Evolutionary conservation across 2,888 invertebrate genomes (phyloP).

Genomic region (Micropterix aruncella): DNA sequence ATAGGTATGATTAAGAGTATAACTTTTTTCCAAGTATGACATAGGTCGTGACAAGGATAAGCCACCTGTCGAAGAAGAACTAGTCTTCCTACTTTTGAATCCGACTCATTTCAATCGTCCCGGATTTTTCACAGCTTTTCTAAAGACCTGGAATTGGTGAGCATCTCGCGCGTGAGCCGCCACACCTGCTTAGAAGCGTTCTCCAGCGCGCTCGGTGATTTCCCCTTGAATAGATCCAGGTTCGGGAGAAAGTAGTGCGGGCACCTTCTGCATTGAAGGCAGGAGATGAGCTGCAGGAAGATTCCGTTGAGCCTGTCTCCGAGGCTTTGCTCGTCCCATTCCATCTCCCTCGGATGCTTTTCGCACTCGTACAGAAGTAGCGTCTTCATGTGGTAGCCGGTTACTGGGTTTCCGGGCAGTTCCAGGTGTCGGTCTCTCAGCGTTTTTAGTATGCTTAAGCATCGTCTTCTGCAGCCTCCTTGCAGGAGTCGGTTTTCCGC

Average conservation of each 20-base stretch:
- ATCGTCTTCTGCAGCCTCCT: constrained; percentile 74
- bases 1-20: no score
- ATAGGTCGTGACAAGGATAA: no score
- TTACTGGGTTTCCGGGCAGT: constrained; percentile 75
- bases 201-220: constrained; percentile 77
- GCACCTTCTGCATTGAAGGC: constrained; percentile 86
- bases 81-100: no score
- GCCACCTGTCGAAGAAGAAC: no score
- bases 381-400: constrained; percentile 82
- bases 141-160: constrained; percentile 81
- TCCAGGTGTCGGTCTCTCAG: constrained; percentile 83
- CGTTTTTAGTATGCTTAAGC: constrained; percentile 79
- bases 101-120: no score
- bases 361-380: constrained; percentile 89
- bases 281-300: constrained; percentile 89
- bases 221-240: constrained; percentile 86
- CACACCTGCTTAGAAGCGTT: constrained; percentile 90
- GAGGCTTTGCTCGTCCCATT: constrained; percentile 86
- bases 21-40: no score
- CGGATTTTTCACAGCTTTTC: constrained; percentile 83
- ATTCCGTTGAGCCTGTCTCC: constrained; percentile 89
- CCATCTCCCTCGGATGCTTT: constrained; percentile 85
- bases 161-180: constrained; percentile 79
- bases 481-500: constrained; percentile 82
- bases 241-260: constrained; percentile 94